Percentiles rank a stretch among this genome's conserved stretches.
These are phyloP conservation scores for Myotis yumanensis DNA, from an alignment of 2,113 vertebrate genomes.

Conservation along the genomic window DNA sequence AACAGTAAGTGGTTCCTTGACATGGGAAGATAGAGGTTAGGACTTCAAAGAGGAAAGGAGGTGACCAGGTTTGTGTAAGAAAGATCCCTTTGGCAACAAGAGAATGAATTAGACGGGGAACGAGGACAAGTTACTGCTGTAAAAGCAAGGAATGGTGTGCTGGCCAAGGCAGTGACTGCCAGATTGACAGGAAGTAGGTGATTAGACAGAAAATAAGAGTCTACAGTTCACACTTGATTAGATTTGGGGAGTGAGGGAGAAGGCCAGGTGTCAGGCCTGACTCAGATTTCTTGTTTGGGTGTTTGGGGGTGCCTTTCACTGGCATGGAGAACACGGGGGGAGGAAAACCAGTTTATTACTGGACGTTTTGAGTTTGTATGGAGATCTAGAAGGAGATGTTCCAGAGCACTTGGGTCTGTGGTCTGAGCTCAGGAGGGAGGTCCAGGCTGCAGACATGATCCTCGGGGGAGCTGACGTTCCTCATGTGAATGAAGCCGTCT, in stretches of 20 bases:
- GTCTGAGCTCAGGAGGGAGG: not conserved
- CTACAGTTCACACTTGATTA: not conserved
- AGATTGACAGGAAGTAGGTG: not conserved
- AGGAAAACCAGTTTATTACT: not conserved
- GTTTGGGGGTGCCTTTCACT: not conserved
- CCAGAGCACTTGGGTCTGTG: not conserved
- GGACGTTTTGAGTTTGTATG: not conserved
- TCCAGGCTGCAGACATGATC: not conserved
- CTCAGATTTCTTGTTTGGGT: not conserved
- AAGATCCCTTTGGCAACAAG: constrained; percentile 3
- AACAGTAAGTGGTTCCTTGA: not conserved
- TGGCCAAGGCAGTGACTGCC: not conserved
- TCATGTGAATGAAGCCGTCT: not conserved
- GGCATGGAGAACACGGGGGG: not conserved
- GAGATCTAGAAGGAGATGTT: not conserved
- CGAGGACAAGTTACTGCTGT: not conserved
- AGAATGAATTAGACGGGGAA: not conserved
- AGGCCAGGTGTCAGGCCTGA: not conserved
- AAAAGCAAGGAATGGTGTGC: not conserved
- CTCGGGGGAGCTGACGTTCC: not conserved
- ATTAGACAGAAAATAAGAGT: not conserved
- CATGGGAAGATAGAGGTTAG: not conserved
- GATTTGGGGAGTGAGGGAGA: not conserved
- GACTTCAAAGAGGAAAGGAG: constrained; percentile 34
- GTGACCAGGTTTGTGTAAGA: constrained; percentile 1